A percentile compares a stretch with the other conserved stretches of the same genome.
These are phyloP conservation scores for Leucosticte australis DNA, from an alignment of 2,113 vertebrate genomes.

Conservation along the genomic window DNA sequence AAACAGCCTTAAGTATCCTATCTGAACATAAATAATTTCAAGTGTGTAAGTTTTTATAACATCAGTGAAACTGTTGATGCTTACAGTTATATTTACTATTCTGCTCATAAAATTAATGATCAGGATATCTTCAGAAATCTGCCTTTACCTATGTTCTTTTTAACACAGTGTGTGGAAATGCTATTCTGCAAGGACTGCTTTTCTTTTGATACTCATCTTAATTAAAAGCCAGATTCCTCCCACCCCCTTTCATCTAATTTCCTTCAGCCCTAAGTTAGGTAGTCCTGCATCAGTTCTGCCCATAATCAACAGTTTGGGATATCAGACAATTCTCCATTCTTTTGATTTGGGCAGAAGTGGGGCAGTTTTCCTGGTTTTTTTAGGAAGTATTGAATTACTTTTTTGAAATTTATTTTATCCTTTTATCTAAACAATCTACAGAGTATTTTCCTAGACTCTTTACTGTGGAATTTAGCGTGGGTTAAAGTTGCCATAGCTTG, in stretches of 20 bases:
- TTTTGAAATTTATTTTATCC: background rate
- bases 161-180: background rate
- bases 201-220: background rate
- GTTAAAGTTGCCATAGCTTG: conserved; percentile 17
- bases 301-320: background rate
- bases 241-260: background rate
- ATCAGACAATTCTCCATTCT: background rate
- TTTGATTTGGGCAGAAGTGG: conserved; percentile 29
- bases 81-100: background rate
- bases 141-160: background rate
- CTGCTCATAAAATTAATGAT: background rate
- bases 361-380: background rate
- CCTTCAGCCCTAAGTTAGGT: background rate
- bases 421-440: background rate
- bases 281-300: background rate
- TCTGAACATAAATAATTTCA: background rate
- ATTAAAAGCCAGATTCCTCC: conserved; percentile 2
- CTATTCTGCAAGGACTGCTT: background rate
- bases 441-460: background rate
- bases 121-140: background rate
- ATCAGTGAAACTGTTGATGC: background rate
- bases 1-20: background rate
- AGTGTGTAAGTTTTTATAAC: background rate
- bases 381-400: background rate
- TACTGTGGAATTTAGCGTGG: conserved; percentile 17